phyloP scores from a whole-genome alignment of 2,888 invertebrate species.

The Eupithecia dodoneata region DNA sequence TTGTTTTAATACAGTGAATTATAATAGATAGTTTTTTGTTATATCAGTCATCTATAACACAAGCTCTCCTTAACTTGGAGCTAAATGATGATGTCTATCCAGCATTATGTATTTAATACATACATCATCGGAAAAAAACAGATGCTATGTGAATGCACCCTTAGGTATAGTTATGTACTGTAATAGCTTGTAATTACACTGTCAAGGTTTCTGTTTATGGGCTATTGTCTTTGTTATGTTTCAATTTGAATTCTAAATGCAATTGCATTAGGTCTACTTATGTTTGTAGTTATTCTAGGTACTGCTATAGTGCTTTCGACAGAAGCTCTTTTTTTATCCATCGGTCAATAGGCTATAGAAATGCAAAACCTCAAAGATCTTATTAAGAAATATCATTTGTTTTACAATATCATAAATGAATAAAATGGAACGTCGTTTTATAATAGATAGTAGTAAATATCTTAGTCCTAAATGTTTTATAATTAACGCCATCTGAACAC shows the following conservation, averaged over 20 bases:
- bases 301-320: not conserved
- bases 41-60: too few relatives aligned
- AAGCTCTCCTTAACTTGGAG: too few relatives aligned
- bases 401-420: not conserved
- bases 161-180: slow-evolving; percentile 27
- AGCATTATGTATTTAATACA: too few relatives aligned
- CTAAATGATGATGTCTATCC: too few relatives aligned
- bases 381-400: not conserved
- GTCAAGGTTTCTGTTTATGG: slow-evolving; percentile 63
- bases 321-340: not conserved
- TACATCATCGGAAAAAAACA: too few relatives aligned
- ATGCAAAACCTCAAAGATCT: not conserved
- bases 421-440: not conserved
- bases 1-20: too few relatives aligned
- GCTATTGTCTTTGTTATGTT: slow-evolving; percentile 59
- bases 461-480: too few relatives aligned
- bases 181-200: slow-evolving; percentile 61
- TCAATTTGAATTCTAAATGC: slow-evolving; percentile 28
- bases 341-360: not conserved
- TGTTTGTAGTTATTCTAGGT: not conserved
- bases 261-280: slow-evolving; percentile 27
- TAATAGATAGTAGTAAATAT: not conserved
- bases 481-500: too few relatives aligned
- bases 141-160: too few relatives aligned
- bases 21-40: too few relatives aligned